These are phyloP conservation scores for Acleris sparsana DNA, from an alignment of 2,888 invertebrate species.

Conservation along the genomic window DNA sequence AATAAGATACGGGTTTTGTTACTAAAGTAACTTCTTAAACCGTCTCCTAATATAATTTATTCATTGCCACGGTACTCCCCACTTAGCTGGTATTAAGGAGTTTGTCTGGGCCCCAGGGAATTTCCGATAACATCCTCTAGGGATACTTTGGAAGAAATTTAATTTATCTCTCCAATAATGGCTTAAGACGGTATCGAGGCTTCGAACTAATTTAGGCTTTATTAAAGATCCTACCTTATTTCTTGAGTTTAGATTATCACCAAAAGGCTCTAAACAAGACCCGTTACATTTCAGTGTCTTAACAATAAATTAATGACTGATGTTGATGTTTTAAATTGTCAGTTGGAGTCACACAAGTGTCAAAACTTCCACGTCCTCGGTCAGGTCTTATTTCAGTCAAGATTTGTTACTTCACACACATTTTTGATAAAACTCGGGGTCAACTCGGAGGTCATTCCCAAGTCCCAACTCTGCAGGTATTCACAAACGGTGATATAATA, in stretches of 20 bases:
- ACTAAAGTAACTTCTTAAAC: neutral
- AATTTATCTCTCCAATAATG: conserved; percentile 2
- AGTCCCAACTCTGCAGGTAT: conserved; percentile 1
- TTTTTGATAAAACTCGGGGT: conserved; percentile 11
- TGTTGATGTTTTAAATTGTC: neutral
- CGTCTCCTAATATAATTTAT: conserved; percentile 41
- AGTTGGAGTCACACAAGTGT: no score
- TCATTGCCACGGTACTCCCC: conserved; percentile 39
- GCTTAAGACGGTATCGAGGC: neutral
- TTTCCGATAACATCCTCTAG: conserved; percentile 21
- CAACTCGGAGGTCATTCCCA: conserved; percentile 21
- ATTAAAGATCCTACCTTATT: no score
- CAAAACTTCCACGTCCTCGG: neutral
- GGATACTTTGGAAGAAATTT: conserved; percentile 19
- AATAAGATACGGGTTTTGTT: neutral
- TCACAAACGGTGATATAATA: conserved; percentile 27
- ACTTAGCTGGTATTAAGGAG: conserved; percentile 29
- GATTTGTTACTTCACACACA: neutral
- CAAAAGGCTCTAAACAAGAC: no score
- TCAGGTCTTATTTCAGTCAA: neutral
- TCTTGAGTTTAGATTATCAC: no score
- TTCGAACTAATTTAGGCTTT: no score
- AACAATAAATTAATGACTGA: no score
- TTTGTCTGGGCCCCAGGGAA: conserved; percentile 12
- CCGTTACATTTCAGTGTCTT: no score